A percentile compares a stretch with the other conserved stretches of the same genome.
phyloP scores from a whole-genome alignment of 2,888 invertebrate species.

The Dryomyza anilis region DNA sequence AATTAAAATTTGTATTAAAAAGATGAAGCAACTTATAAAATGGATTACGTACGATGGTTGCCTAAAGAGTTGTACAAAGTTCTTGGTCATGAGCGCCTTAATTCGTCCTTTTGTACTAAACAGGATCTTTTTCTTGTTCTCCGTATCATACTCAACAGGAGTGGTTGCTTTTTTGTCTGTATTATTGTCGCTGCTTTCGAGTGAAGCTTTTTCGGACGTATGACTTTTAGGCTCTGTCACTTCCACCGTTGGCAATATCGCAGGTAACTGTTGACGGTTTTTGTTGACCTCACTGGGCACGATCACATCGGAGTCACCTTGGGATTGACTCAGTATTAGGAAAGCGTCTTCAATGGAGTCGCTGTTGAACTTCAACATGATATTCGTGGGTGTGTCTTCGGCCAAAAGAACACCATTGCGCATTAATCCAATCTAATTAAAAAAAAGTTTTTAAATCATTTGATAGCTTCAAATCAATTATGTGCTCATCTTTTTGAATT shows the following conservation, averaged over 20 bases:
- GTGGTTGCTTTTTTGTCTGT: conserved; percentile 23
- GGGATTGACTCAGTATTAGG: conserved; percentile 73
- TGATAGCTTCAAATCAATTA: background rate
- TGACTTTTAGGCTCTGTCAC: conserved; percentile 47
- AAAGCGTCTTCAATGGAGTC: conserved; percentile 87
- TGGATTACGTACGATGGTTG: conserved; percentile 70
- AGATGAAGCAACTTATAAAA: background rate
- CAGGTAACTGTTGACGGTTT: conserved; percentile 35
- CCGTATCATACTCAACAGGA: conserved; percentile 36
- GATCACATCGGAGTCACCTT: conserved; percentile 58
- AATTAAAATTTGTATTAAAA: no score
- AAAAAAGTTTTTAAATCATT: background rate
- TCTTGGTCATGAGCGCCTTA: conserved; percentile 73
- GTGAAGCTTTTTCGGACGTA: conserved; percentile 41
- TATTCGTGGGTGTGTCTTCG: conserved; percentile 78
- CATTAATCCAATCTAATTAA: conserved; percentile 82
- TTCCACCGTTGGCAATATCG: conserved; percentile 46
- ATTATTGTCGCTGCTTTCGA: conserved; percentile 36
- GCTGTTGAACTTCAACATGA: conserved; percentile 73
- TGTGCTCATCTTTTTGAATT: no score
- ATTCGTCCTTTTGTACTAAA: conserved; percentile 62
- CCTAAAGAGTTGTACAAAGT: conserved; percentile 71
- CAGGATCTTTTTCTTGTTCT: conserved; percentile 49
- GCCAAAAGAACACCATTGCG: conserved; percentile 83
- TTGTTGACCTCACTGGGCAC: conserved; percentile 40